Percentiles rank a stretch among this genome's conserved stretches.
These are phyloP conservation scores for Clarias magur DNA, from an alignment of 2,113 vertebrate species.

Conservation along the genomic window DNA sequence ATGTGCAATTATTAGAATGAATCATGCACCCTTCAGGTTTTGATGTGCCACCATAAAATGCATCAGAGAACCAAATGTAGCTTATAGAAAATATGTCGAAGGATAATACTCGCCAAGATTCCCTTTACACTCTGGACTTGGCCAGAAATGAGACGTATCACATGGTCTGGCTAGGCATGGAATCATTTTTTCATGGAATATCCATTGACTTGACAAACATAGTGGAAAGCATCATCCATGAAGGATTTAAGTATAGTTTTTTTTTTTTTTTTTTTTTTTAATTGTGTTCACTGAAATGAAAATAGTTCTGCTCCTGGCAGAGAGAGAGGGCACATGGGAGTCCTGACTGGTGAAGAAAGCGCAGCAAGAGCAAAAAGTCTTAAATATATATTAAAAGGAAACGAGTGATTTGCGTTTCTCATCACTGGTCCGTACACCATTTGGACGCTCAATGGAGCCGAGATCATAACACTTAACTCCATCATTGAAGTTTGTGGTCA, in stretches of 20 bases:
- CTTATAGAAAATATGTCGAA: slow-evolving; percentile 31
- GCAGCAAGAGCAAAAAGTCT: slow-evolving; percentile 24
- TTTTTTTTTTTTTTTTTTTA: slow-evolving; percentile 1
- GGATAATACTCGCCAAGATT: background rate
- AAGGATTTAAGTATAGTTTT: slow-evolving; percentile 17
- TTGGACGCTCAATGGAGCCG: slow-evolving; percentile 24
- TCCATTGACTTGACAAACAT: slow-evolving; percentile 24
- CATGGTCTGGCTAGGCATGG: slow-evolving; percentile 24
- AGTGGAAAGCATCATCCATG: slow-evolving; percentile 14
- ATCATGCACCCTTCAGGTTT: slow-evolving; percentile 34
- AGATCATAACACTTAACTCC: slow-evolving; percentile 22
- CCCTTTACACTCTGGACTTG: slow-evolving; percentile 1
- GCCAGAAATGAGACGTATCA: slow-evolving; percentile 8
- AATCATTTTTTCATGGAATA: slow-evolving; percentile 21
- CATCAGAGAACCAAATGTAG: slow-evolving; percentile 8
- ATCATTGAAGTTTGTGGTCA: slow-evolving; percentile 11
- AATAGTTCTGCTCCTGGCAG: slow-evolving; percentile 17
- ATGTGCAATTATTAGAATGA: slow-evolving; percentile 46
- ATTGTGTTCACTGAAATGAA: slow-evolving; percentile 39
- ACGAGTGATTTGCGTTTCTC: slow-evolving; percentile 3
- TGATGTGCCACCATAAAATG: background rate
- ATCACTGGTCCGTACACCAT: slow-evolving; percentile 17
- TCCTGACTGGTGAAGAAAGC: slow-evolving; percentile 5
- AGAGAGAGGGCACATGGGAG: slow-evolving; percentile 6
- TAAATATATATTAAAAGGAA: slow-evolving; percentile 11